A percentile compares a stretch with the other conserved stretches of the same genome.
Evolutionary conservation across 2,888 invertebrate species (phyloP).

Genomic region (Microchrysa polita): DNA sequence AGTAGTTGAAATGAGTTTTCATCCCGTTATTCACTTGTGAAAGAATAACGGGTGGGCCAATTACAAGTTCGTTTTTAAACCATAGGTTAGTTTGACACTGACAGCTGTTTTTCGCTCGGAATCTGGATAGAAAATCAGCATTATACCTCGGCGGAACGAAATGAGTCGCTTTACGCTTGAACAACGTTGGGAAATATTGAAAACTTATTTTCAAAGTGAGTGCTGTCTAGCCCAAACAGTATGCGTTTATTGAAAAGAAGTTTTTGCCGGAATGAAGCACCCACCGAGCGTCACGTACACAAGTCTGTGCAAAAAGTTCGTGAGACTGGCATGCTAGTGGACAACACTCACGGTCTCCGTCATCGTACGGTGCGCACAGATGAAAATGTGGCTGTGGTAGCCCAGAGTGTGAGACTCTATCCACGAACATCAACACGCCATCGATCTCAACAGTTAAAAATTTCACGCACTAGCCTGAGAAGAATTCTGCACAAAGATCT

Average conservation of each 20-base stretch:
- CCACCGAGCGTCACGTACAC: conserved; percentile 30
- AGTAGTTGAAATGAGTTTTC: no score
- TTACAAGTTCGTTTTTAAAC: neutral
- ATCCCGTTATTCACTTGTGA: no score
- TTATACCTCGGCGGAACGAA: conserved; percentile 2
- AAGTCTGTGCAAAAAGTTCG: conserved; percentile 42
- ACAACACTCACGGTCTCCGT: no score
- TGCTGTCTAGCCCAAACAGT: conserved; percentile 14
- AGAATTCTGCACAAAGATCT: conserved; percentile 52
- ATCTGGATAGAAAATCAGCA: neutral
- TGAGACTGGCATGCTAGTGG: conserved; percentile 47
- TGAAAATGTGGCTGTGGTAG: conserved; percentile 51
- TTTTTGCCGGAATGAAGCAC: conserved; percentile 36
- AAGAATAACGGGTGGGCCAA: no score
- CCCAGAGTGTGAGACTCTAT: conserved; percentile 52
- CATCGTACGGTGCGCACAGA: conserved; percentile 48
- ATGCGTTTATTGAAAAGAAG: conserved; percentile 16
- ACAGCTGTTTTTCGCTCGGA: conserved; percentile 3
- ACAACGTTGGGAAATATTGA: conserved; percentile 1
- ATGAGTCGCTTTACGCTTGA: neutral
- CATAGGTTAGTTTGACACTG: conserved; percentile 10
- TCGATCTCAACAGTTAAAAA: conserved; percentile 49
- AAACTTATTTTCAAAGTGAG: conserved; percentile 7
- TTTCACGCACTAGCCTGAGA: conserved; percentile 50
- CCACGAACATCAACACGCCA: conserved; percentile 50